Base-by-base conservation (phyloP, 2,888 invertebrate species). In the Dolichopus griseipennis region DNA sequence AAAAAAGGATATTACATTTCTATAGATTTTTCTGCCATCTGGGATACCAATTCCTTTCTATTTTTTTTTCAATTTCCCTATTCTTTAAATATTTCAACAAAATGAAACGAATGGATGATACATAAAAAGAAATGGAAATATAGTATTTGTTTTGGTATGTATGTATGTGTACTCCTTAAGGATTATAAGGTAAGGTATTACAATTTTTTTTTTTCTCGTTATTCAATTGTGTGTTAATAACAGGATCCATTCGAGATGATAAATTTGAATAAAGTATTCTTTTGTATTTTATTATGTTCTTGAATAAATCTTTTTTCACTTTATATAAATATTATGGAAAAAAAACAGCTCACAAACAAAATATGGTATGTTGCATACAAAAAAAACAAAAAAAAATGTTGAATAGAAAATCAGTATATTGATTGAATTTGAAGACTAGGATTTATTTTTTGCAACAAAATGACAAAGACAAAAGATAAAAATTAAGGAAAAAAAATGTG, bases 51-150 rank as follows among this genome's bases (percentile, higher is more conserved):
- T n/a, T 52, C 4, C 12, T 18, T 52, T 52, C 18, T 52, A 2
- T 52, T 27, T 37, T 52, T n/a, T 52, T 52, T 52, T 52, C 52
- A 52, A 52, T 52, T 52, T 52, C 52, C 52, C n/a, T 52, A 52
- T 15, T 52, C 18, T 52, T 4, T 2, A 37, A 37, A 37, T 12
- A 37, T 37, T 37, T 37, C 37, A 37, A 1, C 8, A 9, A 37
- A 37, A 12, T 37, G 37, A 37, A 37, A 10, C 8, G 37, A 37
- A 37, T 37, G 12, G 1, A 37, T 37, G 37, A 37, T n/a, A n/a
- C n/a, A 37, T 37, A 15, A 18, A 52, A 41, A 41, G 18, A 18
- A 52, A 43, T 15, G 12, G 12, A 52, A 15, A 52, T 6, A 15
- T 52, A 18, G 9, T 52, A 52, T n/a, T 52, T 52, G 9, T n/a